These are phyloP conservation scores for Lycaena phlaeas DNA, from an alignment of 2,888 invertebrate species.

Conservation along the genomic window DNA sequence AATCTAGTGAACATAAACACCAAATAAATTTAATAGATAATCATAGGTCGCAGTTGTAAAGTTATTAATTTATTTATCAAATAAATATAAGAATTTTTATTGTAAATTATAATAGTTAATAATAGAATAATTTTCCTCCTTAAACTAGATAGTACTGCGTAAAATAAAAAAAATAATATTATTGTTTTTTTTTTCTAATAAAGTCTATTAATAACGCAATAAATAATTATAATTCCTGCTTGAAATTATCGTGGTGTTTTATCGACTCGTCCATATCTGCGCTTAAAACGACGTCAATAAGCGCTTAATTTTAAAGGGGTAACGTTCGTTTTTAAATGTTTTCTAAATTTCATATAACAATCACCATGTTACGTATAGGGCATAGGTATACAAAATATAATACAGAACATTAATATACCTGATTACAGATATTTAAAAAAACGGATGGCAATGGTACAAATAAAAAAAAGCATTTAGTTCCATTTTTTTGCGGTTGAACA, in stretches of 20 bases:
- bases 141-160: neutral
- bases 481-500: no score
- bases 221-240: neutral
- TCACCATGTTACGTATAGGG: no score
- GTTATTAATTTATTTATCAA: conserved; percentile 14
- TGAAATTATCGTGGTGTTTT: neutral
- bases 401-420: no score
- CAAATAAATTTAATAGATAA: conserved; percentile 49
- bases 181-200: neutral
- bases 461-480: no score
- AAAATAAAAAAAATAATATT: neutral
- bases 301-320: no score
- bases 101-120: conserved; percentile 2
- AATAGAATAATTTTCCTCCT: conserved; percentile 4
- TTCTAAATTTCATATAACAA: no score
- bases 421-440: no score
- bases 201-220: neutral
- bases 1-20: conserved; percentile 59
- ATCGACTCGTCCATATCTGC: neutral
- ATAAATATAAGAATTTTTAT: conserved; percentile 10
- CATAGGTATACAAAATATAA: no score
- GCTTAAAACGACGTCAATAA: no score
- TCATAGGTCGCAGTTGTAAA: conserved; percentile 17
- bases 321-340: no score
- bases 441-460: no score